Evolutionary conservation across 2,797 vertebrate species (phyloP).

Genomic region (Diglossa cyanea): DNA sequence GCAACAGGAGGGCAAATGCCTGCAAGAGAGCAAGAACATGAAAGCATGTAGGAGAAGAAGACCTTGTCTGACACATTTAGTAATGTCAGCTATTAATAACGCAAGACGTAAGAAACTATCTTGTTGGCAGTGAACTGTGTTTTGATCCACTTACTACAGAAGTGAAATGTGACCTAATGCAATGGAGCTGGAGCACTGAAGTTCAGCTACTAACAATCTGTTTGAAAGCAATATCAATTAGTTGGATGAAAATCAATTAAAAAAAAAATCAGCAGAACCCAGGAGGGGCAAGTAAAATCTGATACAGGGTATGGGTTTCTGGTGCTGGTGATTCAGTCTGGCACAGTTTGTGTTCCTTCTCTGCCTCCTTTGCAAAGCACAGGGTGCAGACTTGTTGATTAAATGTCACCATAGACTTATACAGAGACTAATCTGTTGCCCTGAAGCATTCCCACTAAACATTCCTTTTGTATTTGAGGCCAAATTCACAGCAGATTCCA

Average conservation of each 20-base stretch:
- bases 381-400: neutral
- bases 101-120: neutral
- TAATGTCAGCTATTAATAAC: neutral
- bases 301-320: neutral
- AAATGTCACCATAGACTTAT: neutral
- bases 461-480: neutral
- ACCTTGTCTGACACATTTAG: neutral
- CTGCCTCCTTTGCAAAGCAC: neutral
- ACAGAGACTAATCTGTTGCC: neutral
- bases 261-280: neutral
- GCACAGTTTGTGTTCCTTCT: neutral
- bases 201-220: neutral
- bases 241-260: neutral
- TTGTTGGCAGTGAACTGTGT: neutral
- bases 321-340: neutral
- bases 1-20: neutral
- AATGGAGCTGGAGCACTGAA: neutral
- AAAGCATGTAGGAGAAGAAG: neutral
- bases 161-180: neutral
- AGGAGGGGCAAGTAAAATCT: neutral
- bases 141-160: neutral
- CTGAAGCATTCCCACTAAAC: neutral
- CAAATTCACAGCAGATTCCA: neutral
- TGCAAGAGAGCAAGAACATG: neutral
- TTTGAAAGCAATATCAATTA: neutral